These are phyloP conservation scores for Pollenia griseotomentosa DNA, from an alignment of 2,888 invertebrate genomes.

Conservation along the genomic window DNA sequence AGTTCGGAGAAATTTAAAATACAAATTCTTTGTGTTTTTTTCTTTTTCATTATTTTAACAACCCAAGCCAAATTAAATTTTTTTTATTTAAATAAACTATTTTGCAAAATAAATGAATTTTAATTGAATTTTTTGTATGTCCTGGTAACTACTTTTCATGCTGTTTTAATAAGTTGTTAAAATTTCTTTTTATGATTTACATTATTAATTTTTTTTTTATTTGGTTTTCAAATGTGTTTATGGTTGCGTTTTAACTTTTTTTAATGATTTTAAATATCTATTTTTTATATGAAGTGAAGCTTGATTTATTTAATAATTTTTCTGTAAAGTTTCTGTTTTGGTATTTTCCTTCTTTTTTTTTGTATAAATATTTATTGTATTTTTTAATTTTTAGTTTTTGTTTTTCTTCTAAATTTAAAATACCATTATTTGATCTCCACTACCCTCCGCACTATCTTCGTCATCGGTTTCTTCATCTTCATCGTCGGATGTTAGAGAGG, in stretches of 20 bases:
- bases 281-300: slow-evolving; percentile 67
- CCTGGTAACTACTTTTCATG: slow-evolving; percentile 43
- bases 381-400: background rate
- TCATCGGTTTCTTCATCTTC: slow-evolving; percentile 90
- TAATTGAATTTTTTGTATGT: slow-evolving; percentile 12
- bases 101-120: slow-evolving; percentile 20
- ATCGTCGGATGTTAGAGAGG: slow-evolving; percentile 87
- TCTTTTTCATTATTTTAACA: slow-evolving; percentile 24
- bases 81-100: background rate
- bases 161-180: slow-evolving; percentile 4
- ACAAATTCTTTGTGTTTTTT: slow-evolving; percentile 26
- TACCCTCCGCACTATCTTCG: slow-evolving; percentile 89
- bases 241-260: slow-evolving; percentile 25
- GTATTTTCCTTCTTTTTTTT: slow-evolving; percentile 33
- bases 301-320: slow-evolving; percentile 56
- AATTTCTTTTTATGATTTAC: slow-evolving; percentile 36
- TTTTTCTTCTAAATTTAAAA: slow-evolving; percentile 81
- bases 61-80: slow-evolving; percentile 53
- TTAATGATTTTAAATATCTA: slow-evolving; percentile 54
- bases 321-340: slow-evolving; percentile 47
- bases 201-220: slow-evolving; percentile 52
- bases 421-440: slow-evolving; percentile 90
- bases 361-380: slow-evolving; percentile 56
- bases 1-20: slow-evolving; percentile 48
- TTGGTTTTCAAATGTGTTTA: slow-evolving; percentile 41